Percentiles rank a stretch among this genome's conserved stretches.
Evolutionary conservation across 1,140 invertebrate genomes (phyloP).

Genomic region (Bacillus rossius): DNA sequence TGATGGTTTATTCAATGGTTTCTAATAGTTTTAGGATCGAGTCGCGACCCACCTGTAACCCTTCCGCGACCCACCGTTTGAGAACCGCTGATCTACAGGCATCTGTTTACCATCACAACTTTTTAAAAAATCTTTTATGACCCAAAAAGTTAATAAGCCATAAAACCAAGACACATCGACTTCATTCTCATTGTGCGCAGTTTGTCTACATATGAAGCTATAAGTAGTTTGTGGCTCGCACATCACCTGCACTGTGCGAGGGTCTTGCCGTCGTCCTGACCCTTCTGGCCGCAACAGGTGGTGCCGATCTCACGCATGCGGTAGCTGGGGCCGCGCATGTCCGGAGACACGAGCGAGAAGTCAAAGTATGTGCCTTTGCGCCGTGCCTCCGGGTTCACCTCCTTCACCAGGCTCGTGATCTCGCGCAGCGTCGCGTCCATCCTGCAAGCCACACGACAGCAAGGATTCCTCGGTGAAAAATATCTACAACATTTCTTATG

Average conservation of each 20-base stretch:
- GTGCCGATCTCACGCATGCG: constrained; percentile 91
- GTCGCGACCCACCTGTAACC: no score
- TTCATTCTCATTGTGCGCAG: background rate
- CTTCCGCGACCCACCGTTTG: no score
- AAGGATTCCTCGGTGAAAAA: no score
- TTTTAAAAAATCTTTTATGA: no score
- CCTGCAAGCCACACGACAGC: constrained; percentile 46
- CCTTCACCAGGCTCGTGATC: constrained; percentile 91
- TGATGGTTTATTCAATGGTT: no score
- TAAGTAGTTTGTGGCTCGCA: background rate
- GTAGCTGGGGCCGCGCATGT: constrained; percentile 73
- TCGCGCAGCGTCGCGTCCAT: constrained; percentile 96
- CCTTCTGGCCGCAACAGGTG: constrained; percentile 87
- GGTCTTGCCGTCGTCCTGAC: constrained; percentile 85
- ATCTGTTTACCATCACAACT: no score
- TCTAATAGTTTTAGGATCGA: no score
- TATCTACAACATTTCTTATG: no score
- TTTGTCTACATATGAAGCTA: background rate
- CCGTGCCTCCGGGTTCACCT: constrained; percentile 95
- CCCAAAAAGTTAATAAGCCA: no score
- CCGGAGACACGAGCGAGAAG: constrained; percentile 93
- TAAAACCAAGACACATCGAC: no score
- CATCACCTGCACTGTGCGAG: constrained; percentile 62
- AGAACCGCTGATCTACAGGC: no score
- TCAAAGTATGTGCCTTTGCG: constrained; percentile 97